Conservation (phyloP, 2,797 vertebrate species). For the Coendou prehensilis region DNA sequence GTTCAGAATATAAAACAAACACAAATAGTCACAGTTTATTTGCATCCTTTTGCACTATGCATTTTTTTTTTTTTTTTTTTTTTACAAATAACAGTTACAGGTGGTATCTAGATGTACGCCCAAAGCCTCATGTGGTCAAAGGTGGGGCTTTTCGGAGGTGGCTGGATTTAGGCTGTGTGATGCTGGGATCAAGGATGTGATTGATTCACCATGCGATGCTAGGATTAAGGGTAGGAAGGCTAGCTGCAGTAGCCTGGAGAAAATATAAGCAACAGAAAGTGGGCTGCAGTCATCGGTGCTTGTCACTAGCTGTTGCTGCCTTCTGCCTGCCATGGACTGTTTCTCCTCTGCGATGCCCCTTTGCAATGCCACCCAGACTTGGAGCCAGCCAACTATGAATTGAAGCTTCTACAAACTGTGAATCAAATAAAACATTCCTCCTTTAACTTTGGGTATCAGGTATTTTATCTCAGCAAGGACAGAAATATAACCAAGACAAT, state of each 20-base stretch:
- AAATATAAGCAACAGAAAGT: background rate
- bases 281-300: background rate
- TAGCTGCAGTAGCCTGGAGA: background rate
- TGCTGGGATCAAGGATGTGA: background rate
- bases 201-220: background rate
- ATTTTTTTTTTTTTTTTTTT: no score
- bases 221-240: background rate
- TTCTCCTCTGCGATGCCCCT: background rate
- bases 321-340: background rate
- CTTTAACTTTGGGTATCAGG: background rate
- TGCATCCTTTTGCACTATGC: constrained; percentile 34
- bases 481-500: background rate
- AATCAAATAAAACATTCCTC: background rate
- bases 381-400: background rate
- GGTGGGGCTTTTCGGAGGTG: background rate
- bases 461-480: background rate
- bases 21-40: constrained; percentile 51
- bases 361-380: background rate
- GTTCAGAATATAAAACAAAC: constrained; percentile 60
- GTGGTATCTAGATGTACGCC: background rate
- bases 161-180: background rate
- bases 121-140: background rate
- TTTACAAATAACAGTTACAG: background rate
- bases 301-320: background rate
- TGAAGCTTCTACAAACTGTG: background rate